phyloP scores from a whole-genome alignment of 1,140 invertebrate genomes.

The Rhizoglyphus robini region DNA sequence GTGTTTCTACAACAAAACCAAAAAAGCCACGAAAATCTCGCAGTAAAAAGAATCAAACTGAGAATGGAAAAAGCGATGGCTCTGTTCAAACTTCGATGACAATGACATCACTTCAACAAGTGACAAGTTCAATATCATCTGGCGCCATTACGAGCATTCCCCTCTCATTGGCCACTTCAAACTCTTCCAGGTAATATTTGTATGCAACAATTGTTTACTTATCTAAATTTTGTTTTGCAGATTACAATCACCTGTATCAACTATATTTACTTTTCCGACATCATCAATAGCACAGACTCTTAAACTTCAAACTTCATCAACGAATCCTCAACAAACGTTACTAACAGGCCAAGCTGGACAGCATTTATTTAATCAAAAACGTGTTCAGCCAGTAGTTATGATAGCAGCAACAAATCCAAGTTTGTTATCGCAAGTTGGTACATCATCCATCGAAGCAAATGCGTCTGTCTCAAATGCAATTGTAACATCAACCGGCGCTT shows the following conservation, averaged over 20 bases:
- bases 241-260: neutral
- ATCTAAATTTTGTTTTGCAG: too few species aligned
- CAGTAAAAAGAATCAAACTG: neutral
- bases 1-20: neutral
- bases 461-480: neutral
- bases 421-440: neutral
- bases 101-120: neutral
- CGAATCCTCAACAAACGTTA: neutral
- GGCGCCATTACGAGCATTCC: slow-evolving; percentile 8
- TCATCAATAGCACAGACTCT: neutral
- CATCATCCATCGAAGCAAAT: neutral
- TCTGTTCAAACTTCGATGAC: neutral
- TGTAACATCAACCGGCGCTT: neutral
- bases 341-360: neutral
- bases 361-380: neutral
- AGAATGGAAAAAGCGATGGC: neutral
- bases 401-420: neutral
- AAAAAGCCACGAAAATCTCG: neutral
- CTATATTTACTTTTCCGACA: neutral
- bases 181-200: neutral
- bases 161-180: neutral
- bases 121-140: neutral
- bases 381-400: slow-evolving; percentile 4
- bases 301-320: neutral
- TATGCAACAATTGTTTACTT: too few species aligned